These are phyloP conservation scores for Macroglossus sobrinus DNA, from an alignment of 2,113 vertebrate genomes.

Conservation along the genomic window DNA sequence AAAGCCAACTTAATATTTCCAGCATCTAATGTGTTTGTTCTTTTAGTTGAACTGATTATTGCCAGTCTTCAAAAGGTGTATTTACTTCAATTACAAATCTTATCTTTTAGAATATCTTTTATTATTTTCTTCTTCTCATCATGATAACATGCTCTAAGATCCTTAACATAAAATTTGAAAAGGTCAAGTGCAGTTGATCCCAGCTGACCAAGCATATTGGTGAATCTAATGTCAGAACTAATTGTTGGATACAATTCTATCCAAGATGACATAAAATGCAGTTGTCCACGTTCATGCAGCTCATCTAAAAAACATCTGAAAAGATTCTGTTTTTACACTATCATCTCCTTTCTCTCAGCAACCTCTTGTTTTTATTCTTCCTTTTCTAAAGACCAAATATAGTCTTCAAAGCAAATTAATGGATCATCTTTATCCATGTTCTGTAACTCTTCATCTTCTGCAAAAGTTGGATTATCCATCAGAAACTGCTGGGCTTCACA, in stretches of 20 bases:
- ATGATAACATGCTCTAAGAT: constrained; percentile 97
- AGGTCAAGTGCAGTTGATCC: constrained; percentile 97
- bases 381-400: constrained; percentile 97
- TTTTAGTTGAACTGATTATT: constrained; percentile 98
- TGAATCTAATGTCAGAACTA: constrained; percentile 97
- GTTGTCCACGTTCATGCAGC: constrained; percentile 95
- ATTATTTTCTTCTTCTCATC: constrained; percentile 97
- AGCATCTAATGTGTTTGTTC: constrained; percentile 98
- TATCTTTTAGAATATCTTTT: constrained; percentile 99
- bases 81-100: constrained; percentile 96
- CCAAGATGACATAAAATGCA: constrained; percentile 99
- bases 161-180: constrained; percentile 99
- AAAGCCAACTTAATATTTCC: constrained; percentile 99
- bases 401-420: constrained; percentile 98
- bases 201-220: constrained; percentile 98
- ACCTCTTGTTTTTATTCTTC: constrained; percentile 98
- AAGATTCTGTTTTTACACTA: constrained; percentile 97
- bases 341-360: constrained; percentile 93
- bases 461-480: constrained; percentile 98
- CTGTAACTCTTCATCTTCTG: constrained; percentile 98
- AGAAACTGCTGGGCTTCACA: constrained; percentile 99
- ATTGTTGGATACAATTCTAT: constrained; percentile 98
- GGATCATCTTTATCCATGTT: constrained; percentile 99
- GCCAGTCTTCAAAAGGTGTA: constrained; percentile 96
- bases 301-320: constrained; percentile 99